Evolutionary conservation across 2,797 vertebrate genomes (phyloP).

Genomic region (Eupleurogrammus muticus): DNA sequence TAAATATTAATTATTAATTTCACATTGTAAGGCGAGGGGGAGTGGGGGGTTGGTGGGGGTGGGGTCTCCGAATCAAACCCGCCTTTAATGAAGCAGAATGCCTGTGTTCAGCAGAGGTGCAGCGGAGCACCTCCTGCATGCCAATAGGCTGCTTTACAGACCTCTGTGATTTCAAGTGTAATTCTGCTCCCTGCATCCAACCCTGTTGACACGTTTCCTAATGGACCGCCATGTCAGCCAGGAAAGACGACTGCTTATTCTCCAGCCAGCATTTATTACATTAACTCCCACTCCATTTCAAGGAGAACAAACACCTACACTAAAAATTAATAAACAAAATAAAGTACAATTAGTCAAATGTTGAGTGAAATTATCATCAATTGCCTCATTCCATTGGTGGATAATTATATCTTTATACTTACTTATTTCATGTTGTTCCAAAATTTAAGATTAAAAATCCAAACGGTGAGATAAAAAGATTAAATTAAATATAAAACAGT

Average conservation of each 20-base stretch:
- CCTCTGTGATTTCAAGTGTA: slow-evolving; percentile 51
- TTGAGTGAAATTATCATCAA: too few species aligned
- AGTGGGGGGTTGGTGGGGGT: too few species aligned
- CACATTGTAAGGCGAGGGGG: slow-evolving; percentile 61
- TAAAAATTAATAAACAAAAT: too few species aligned
- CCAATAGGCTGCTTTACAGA: slow-evolving; percentile 59
- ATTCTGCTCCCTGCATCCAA: slow-evolving; percentile 34
- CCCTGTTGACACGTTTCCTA: slow-evolving; percentile 29
- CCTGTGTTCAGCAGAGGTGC: slow-evolving; percentile 62
- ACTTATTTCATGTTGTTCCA: too few species aligned
- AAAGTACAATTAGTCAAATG: too few species aligned
- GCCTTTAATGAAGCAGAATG: slow-evolving; percentile 77
- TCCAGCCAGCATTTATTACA: not conserved
- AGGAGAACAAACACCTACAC: not conserved
- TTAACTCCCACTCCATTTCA: not conserved
- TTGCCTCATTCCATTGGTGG: too few species aligned
- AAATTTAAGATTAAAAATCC: too few species aligned
- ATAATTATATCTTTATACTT: too few species aligned
- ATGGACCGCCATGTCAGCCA: slow-evolving; percentile 38
- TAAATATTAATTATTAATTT: slow-evolving; percentile 82
- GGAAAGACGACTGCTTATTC: slow-evolving; percentile 13
- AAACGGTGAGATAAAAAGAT: too few species aligned
- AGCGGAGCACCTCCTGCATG: slow-evolving; percentile 61
- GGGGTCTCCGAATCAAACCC: slow-evolving; percentile 72
- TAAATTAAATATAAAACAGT: too few species aligned